phyloP scores from a whole-genome alignment of 2,797 vertebrate species.

The Myoxocephalus aenaeus region DNA sequence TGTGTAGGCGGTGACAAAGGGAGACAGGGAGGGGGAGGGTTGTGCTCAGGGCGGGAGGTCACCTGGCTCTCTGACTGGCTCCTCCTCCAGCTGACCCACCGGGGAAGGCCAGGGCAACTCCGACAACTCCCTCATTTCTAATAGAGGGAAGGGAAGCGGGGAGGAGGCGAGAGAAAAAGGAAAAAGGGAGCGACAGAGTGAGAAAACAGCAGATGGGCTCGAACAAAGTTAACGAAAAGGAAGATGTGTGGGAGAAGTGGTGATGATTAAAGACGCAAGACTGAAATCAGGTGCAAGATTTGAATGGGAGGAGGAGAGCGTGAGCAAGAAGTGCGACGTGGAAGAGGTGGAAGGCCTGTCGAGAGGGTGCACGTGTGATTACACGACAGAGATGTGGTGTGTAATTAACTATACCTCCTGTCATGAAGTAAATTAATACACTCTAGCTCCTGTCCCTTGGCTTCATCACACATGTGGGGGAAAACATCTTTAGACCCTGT shows the following conservation, averaged over 20 bases:
- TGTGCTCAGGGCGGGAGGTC: slow-evolving; percentile 75
- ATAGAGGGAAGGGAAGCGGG: slow-evolving; percentile 41
- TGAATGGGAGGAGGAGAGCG: slow-evolving; percentile 8
- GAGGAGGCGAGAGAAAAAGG: slow-evolving; percentile 32
- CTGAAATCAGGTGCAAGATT: slow-evolving; percentile 36
- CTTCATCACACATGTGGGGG: slow-evolving; percentile 1
- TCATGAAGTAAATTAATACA: slow-evolving; percentile 29
- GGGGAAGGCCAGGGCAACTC: slow-evolving; percentile 84
- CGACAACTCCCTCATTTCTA: slow-evolving; percentile 82
- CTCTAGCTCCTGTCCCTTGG: slow-evolving; percentile 21
- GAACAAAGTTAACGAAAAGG: slow-evolving; percentile 38
- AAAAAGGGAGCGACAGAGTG: slow-evolving; percentile 41
- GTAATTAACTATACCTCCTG: slow-evolving; percentile 39
- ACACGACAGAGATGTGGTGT: slow-evolving; percentile 39
- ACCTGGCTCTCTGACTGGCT: slow-evolving; percentile 83
- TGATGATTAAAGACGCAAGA: slow-evolving; percentile 22
- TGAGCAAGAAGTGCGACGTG: slow-evolving; percentile 8
- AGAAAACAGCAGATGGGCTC: slow-evolving; percentile 71
- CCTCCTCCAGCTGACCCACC: slow-evolving; percentile 84
- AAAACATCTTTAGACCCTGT: not conserved
- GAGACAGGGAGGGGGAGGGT: slow-evolving; percentile 25
- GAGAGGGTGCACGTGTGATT: slow-evolving; percentile 12
- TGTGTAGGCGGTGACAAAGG: slow-evolving; percentile 39
- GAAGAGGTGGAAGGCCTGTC: not conserved
- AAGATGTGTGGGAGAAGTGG: slow-evolving; percentile 41